A percentile compares a stretch with the other conserved stretches of the same genome.
Evolutionary conservation across 2,113 vertebrate species (phyloP).

Genomic region (Eclectus roratus): DNA sequence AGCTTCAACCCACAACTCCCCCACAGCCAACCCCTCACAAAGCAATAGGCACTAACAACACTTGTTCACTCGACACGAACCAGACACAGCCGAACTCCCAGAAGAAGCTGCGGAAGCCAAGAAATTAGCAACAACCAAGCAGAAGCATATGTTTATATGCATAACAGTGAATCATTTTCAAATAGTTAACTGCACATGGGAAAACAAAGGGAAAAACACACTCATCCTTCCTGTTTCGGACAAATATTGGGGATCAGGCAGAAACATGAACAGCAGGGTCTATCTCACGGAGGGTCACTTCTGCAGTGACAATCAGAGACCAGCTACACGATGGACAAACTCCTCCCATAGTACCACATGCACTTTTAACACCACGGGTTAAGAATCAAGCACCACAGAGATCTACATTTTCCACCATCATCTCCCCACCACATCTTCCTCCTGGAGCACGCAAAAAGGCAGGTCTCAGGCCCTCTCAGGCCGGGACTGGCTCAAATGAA

Average conservation of each 20-base stretch:
- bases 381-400: fast-evolving
- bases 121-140: constrained; percentile 5
- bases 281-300: fast-evolving
- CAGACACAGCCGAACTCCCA: background rate
- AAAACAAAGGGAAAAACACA: background rate
- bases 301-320: fast-evolving
- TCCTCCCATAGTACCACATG: background rate
- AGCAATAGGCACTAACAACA: background rate
- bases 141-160: background rate
- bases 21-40: background rate
- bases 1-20: background rate
- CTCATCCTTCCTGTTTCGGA: background rate
- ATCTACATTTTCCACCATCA: too few species aligned
- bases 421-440: background rate
- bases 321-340: fast-evolving
- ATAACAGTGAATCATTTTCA: background rate
- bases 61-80: background rate
- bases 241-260: background rate
- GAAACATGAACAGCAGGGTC: fast-evolving
- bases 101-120: constrained; percentile 9
- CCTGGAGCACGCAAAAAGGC: background rate
- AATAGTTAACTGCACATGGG: background rate
- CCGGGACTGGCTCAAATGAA: fast-evolving
- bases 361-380: fast-evolving
- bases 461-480: background rate